phyloP scores from a whole-genome alignment of 2,113 vertebrate genomes.

The Paracanthobrama guichenoti region DNA sequence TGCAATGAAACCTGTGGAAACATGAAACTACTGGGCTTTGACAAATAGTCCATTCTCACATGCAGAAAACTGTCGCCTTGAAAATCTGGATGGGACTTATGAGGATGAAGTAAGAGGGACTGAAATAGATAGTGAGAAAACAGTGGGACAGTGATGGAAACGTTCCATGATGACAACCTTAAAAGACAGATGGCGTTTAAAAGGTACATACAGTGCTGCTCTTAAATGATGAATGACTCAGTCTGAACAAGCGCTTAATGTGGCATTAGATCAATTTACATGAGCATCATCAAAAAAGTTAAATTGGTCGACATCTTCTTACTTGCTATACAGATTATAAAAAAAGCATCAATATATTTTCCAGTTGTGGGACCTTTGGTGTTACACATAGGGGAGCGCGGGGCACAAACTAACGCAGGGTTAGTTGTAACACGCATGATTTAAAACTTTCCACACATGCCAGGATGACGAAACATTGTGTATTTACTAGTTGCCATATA shows the following conservation, averaged over 20 bases:
- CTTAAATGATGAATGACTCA: background rate
- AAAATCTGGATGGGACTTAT: background rate
- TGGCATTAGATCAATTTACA: background rate
- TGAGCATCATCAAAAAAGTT: background rate
- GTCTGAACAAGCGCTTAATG: background rate
- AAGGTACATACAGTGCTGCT: background rate
- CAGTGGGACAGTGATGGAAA: background rate
- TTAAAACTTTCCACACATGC: too few species aligned
- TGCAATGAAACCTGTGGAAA: conserved; percentile 29
- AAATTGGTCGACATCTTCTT: background rate
- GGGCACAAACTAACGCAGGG: too few species aligned
- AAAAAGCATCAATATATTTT: background rate
- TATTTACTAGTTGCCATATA: too few species aligned
- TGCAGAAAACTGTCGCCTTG: background rate
- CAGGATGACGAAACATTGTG: too few species aligned
- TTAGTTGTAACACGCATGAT: too few species aligned
- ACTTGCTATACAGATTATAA: background rate
- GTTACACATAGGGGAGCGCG: too few species aligned
- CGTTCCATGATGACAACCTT: background rate
- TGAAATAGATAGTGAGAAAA: background rate
- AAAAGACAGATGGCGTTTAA: background rate
- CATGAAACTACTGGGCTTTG: conserved; percentile 15
- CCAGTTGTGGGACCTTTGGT: background rate
- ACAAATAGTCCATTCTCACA: background rate
- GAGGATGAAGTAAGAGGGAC: background rate